These are phyloP conservation scores for Chrysocyon brachyurus DNA, from an alignment of 2,797 vertebrate species.

Conservation along the genomic window DNA sequence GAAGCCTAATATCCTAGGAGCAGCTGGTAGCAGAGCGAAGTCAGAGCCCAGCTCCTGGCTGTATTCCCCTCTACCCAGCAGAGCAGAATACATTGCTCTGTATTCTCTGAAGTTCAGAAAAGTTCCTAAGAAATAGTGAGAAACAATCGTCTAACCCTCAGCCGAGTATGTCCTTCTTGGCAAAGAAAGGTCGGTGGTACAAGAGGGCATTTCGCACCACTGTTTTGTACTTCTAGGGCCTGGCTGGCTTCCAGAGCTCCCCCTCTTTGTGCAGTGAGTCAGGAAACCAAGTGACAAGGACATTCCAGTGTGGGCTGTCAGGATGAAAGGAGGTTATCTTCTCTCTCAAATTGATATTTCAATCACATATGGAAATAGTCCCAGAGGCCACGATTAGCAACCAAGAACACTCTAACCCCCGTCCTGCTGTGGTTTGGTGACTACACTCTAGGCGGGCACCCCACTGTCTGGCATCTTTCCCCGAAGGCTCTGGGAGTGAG, in stretches of 20 bases:
- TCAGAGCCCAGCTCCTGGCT: background rate
- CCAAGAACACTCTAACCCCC: background rate
- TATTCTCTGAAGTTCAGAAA: background rate
- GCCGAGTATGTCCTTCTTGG: background rate
- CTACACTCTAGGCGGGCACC: fast-evolving
- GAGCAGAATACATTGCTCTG: too few species aligned
- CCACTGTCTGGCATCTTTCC: background rate
- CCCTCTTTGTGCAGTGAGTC: background rate
- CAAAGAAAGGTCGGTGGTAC: background rate
- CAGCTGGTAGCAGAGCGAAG: background rate
- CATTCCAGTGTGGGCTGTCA: too few species aligned
- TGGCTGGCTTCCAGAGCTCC: background rate
- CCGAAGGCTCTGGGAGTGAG: background rate
- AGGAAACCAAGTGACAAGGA: background rate
- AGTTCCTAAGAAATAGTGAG: background rate
- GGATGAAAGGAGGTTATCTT: background rate
- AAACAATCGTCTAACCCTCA: background rate
- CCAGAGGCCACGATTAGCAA: background rate
- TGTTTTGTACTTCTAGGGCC: background rate
- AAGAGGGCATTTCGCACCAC: background rate
- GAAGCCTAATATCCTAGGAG: background rate
- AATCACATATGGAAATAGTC: background rate
- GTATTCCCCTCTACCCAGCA: too few species aligned
- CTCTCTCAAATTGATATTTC: background rate
- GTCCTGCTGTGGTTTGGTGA: background rate